Conservation (phyloP, 2,113 vertebrate species). For the Nannobrachium achirus region DNA sequence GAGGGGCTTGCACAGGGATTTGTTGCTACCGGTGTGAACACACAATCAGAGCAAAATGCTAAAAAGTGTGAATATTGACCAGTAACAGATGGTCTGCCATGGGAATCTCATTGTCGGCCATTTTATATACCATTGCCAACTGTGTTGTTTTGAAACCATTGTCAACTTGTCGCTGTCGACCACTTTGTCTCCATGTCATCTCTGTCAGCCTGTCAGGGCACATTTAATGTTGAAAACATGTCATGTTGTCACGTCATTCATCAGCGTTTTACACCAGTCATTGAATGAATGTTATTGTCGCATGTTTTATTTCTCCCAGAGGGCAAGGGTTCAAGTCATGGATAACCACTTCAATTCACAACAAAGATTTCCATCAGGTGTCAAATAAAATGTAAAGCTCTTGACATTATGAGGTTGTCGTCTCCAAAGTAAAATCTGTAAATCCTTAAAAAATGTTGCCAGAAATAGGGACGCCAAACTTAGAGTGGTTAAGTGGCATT, state of each 20-base stretch:
- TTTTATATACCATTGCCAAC: slow-evolving; percentile 10
- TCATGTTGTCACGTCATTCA: slow-evolving; percentile 22
- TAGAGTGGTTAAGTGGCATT: too few relatives aligned
- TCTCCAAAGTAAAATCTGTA: too few relatives aligned
- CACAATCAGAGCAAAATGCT: slow-evolving; percentile 24
- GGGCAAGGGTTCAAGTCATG: too few relatives aligned
- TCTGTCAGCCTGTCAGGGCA: neutral
- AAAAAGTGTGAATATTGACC: slow-evolving; percentile 23
- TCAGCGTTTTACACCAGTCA: slow-evolving; percentile 19
- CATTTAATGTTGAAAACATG: slow-evolving; percentile 24
- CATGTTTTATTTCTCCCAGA: slow-evolving; percentile 22
- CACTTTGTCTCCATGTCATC: slow-evolving; percentile 20
- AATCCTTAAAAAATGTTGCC: too few relatives aligned
- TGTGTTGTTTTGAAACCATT: slow-evolving; percentile 1
- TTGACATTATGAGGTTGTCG: too few relatives aligned
- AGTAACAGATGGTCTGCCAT: slow-evolving; percentile 27
- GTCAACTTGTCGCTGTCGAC: slow-evolving; percentile 9
- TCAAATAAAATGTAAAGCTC: too few relatives aligned
- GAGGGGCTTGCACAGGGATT: neutral
- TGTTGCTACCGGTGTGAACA: slow-evolving; percentile 40
- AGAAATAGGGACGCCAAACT: too few relatives aligned
- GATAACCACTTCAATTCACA: too few relatives aligned
- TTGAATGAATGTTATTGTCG: neutral
- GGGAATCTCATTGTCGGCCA: slow-evolving; percentile 32
- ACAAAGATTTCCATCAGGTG: too few relatives aligned